A percentile compares a stretch with the other conserved stretches of the same genome.
phyloP scores from a whole-genome alignment of 2,113 vertebrate genomes.

The Loxodonta africana region DNA sequence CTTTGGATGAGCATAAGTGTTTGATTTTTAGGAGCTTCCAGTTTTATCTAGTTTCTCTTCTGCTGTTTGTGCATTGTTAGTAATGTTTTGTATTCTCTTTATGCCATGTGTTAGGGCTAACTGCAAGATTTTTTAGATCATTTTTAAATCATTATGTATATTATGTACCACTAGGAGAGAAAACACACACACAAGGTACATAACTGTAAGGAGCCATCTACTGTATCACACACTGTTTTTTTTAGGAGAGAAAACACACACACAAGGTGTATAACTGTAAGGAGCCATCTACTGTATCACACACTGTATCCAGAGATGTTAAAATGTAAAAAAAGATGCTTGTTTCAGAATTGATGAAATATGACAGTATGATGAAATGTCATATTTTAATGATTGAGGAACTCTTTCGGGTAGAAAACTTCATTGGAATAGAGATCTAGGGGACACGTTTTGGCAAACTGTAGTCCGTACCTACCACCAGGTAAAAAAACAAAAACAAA shows the following conservation, averaged over 20 bases:
- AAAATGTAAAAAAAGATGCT: background rate
- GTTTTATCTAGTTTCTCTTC: too few relatives aligned
- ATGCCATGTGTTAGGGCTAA: background rate
- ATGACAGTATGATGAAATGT: background rate
- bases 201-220: too few relatives aligned
- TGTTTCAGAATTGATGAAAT: background rate
- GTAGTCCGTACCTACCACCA: too few relatives aligned
- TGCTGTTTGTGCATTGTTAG: too few relatives aligned
- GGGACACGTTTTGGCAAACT: background rate
- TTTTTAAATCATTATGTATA: background rate
- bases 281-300: background rate
- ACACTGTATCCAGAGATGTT: background rate
- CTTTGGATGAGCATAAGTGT: too few relatives aligned
- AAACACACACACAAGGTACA: background rate
- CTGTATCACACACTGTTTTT: too few relatives aligned
- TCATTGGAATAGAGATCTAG: background rate
- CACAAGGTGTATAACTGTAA: background rate
- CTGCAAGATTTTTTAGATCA: background rate
- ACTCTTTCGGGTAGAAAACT: background rate
- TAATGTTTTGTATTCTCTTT: too few relatives aligned
- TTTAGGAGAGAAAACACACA: too few relatives aligned
- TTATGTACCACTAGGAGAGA: background rate
- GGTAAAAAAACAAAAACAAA: too few relatives aligned
- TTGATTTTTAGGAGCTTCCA: too few relatives aligned
- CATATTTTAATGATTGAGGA: background rate